Conservation (phyloP, 2,888 invertebrate species). For the Tipula helvola region DNA sequence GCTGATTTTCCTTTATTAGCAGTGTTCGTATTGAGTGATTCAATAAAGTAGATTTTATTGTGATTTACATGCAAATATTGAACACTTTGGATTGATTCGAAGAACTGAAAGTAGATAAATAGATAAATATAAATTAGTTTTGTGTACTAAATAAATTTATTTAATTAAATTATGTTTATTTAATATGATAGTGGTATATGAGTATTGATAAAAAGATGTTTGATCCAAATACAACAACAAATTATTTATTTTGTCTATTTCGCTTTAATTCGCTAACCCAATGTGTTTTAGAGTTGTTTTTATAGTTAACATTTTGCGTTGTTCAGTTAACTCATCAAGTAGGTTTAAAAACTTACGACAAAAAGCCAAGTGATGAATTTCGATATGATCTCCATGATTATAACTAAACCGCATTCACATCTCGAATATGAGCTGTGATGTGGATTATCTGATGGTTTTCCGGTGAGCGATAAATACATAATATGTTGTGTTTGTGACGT, state of each 20-base stretch:
- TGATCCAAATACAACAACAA: neutral
- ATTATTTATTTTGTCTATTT: neutral
- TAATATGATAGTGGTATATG: neutral
- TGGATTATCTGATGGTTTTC: neutral
- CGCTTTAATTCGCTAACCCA: neutral
- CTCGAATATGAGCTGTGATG: neutral
- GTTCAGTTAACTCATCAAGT: neutral
- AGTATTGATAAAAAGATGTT: neutral
- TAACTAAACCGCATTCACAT: neutral
- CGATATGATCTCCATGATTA: neutral
- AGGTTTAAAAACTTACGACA: neutral
- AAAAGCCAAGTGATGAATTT: neutral
- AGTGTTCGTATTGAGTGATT: neutral
- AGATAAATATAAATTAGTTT: no score
- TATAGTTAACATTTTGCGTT: neutral
- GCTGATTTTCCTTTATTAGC: neutral
- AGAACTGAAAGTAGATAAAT: neutral
- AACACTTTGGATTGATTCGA: neutral
- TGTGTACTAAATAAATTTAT: no score
- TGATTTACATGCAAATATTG: slow-evolving; percentile 9
- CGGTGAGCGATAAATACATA: neutral
- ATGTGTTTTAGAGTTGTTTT: neutral
- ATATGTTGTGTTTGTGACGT: no score
- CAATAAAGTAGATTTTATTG: slow-evolving; percentile 14
- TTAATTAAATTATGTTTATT: no score